Base-by-base conservation (phyloP, 2,888 invertebrate genomes). In the Caenorhabditis doughertyi region DNA sequence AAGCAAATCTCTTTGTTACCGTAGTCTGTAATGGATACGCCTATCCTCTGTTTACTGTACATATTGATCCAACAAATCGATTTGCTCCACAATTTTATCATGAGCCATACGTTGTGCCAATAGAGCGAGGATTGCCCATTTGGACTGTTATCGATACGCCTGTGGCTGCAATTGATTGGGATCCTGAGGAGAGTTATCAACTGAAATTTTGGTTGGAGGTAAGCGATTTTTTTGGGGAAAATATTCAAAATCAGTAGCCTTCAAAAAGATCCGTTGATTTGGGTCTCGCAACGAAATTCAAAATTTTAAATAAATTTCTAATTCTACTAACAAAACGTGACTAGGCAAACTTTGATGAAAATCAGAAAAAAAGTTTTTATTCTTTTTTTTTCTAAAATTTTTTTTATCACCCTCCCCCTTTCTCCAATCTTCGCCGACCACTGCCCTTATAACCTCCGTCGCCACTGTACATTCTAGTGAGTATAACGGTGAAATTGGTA, bases 101-200 rank as follows among this genome's bases (percentile, higher is more conserved):
- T 47, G 79, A 84, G 51, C 90, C 90, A 1, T 90, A 90, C 65
- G 83, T 87, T 11, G 76, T 90, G 0, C 51, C 80, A 3, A 39
- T 91, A 1, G 76, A 84, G n/a, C 25, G 80, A 85, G 74, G 68
- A 42, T 62, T 85, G 0, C 79, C 84, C 23, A 16, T 87, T 0
- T 88, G 89, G 35, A 76, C 87, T 8, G 81, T 87, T 29, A 73
- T 90, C 44, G 84, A 87, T 3, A 89, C 89, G 1, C 88, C 89
- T 16, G 83, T 91, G 5, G 71, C 88, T 21, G 91, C 89, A 4
- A 83, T 91, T 27, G 91, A 91, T 60, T 86, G 89, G 85, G 91
- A 91, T 80, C 90, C 91, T 1, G 65, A 86, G 0, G 71, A 76
- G 11, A 55, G 21, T 29, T 91, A 90, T 56, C 67, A 81, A 13